phyloP scores from a whole-genome alignment of 2,113 vertebrate genomes.

The Calyptommatus sinebrachiatus region DNA sequence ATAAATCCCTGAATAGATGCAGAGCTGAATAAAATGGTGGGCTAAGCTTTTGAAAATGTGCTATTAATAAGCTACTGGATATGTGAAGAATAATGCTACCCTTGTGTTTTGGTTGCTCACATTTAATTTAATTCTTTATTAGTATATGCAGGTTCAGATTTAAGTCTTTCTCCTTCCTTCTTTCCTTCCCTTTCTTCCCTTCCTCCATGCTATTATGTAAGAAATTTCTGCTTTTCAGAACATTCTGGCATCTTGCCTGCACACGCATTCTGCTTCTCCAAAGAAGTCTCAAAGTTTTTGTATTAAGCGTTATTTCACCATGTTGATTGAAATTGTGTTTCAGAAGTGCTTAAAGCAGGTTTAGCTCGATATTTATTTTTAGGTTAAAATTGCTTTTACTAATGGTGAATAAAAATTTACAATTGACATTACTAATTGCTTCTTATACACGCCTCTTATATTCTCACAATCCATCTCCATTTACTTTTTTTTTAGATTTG shows the following conservation, averaged over 20 bases:
- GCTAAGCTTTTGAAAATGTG: not conserved
- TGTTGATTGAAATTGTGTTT: not conserved
- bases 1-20: not conserved
- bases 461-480: not conserved
- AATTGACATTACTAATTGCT: constrained; percentile 4
- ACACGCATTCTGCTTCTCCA: not conserved
- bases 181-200: not conserved
- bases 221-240: not conserved
- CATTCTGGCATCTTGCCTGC: not conserved
- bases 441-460: not conserved
- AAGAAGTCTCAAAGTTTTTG: not conserved
- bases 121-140: too few relatives aligned
- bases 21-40: not conserved
- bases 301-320: too few relatives aligned
- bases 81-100: not conserved
- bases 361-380: not conserved
- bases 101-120: not conserved
- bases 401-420: not conserved
- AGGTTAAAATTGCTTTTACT: not conserved
- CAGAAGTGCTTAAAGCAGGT: not conserved
- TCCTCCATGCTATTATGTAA: not conserved
- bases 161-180: not conserved
- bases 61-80: constrained; percentile 3
- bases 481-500: not conserved
- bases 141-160: too few relatives aligned